A percentile compares a stretch with the other conserved stretches of the same genome.
Evolutionary conservation across 1,140 invertebrate species (phyloP).

Genomic region (Tribolium madens): DNA sequence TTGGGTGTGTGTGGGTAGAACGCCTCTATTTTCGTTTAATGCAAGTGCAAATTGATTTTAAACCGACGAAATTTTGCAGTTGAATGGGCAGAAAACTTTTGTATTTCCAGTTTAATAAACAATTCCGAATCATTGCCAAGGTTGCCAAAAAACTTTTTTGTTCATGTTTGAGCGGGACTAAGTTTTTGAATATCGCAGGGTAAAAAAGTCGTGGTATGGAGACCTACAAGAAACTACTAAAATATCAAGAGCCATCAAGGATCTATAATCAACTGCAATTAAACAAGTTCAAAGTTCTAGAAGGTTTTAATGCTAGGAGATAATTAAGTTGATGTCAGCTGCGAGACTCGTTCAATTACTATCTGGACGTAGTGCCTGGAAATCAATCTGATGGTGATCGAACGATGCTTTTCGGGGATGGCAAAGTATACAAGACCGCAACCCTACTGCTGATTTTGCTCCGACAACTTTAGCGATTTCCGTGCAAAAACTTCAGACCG

Average conservation of each 20-base stretch:
- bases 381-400: conserved; percentile 48
- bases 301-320: conserved; percentile 51
- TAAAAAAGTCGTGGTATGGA: no score
- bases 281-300: conserved; percentile 54
- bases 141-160: background rate
- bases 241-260: conserved; percentile 48
- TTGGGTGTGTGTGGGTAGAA: conserved; percentile 40
- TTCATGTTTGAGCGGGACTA: no score
- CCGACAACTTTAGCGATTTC: conserved; percentile 8
- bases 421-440: conserved; percentile 35
- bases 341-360: conserved; percentile 50
- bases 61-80: background rate
- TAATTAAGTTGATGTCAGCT: conserved; percentile 55
- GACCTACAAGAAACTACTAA: conserved; percentile 1
- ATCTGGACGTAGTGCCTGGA: conserved; percentile 51
- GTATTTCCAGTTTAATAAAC: background rate
- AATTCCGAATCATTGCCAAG: background rate
- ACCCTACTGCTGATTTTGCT: conserved; percentile 26
- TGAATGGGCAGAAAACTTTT: background rate
- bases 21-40: background rate
- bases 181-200: no score
- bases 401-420: conserved; percentile 29
- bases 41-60: background rate
- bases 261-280: conserved; percentile 55
- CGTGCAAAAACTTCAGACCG: conserved; percentile 10